phyloP scores from a whole-genome alignment of 2,113 vertebrate genomes.

The Pollimyrus isidori region DNA sequence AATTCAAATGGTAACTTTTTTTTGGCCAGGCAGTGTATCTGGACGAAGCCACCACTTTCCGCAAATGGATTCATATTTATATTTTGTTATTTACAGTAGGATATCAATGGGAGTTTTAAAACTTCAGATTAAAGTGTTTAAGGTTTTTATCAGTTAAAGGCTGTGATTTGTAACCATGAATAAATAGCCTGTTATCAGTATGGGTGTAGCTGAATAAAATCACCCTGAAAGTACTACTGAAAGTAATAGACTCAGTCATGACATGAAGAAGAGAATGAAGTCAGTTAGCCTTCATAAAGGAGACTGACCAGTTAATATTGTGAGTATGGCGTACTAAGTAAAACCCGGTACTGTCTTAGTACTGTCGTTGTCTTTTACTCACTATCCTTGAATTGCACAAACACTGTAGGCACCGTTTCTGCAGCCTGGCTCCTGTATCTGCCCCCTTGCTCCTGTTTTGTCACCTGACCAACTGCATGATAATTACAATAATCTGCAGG shows the following conservation, averaged over 20 bases:
- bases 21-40: too few relatives aligned
- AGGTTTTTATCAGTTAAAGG: background rate
- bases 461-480: background rate
- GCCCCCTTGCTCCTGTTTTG: background rate
- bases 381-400: background rate
- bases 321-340: background rate
- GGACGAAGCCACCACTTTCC: background rate
- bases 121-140: background rate
- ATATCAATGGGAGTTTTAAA: background rate
- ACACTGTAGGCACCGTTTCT: background rate
- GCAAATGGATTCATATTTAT: background rate
- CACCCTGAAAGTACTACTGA: background rate
- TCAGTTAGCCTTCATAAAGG: background rate
- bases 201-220: background rate
- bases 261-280: background rate
- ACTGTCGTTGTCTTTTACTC: background rate
- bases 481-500: background rate
- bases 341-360: background rate
- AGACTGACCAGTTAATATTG: background rate
- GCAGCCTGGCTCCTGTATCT: background rate
- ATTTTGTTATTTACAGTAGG: background rate
- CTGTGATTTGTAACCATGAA: background rate
- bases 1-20: too few relatives aligned
- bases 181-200: background rate
- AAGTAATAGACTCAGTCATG: background rate